Percentiles rank a stretch among this genome's conserved stretches.
These are phyloP conservation scores for Bergia puertoricense DNA, from an alignment of 92 coral and sea anemone species.

Conservation along the genomic window DNA sequence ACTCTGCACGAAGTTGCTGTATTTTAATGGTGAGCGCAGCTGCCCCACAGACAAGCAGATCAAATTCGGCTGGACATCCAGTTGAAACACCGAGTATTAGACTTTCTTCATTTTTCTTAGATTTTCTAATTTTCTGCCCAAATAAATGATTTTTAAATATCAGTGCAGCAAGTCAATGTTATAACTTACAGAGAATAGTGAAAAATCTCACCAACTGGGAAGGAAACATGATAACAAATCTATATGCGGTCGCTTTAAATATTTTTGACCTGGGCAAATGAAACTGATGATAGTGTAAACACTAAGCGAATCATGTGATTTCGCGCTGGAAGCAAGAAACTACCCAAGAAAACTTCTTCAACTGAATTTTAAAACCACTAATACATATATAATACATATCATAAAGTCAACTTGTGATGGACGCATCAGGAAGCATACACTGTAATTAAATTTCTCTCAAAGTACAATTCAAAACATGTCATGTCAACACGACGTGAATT, in stretches of 20 bases:
- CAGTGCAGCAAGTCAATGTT: background rate
- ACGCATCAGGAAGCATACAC: constrained; percentile 17
- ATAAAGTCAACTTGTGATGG: constrained; percentile 3
- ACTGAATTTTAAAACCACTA: constrained; percentile 17
- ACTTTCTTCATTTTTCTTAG: background rate
- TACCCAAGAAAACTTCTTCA: background rate
- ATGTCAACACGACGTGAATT: background rate
- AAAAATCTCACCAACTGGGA: constrained; percentile 22
- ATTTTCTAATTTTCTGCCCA: background rate
- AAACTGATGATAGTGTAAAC: background rate
- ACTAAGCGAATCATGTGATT: background rate
- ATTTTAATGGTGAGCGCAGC: background rate
- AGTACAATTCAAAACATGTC: constrained; percentile 23
- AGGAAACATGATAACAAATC: background rate
- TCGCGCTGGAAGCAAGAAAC: background rate
- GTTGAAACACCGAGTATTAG: background rate
- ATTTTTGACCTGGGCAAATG: background rate
- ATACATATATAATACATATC: background rate
- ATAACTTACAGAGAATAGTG: background rate
- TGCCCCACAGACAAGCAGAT: constrained; percentile 12
- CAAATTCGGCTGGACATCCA: background rate
- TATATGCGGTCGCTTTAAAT: background rate
- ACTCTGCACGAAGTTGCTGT: background rate
- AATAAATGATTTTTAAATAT: background rate
- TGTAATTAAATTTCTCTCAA: constrained; percentile 16